Percentiles rank a stretch among this genome's conserved stretches.
Evolutionary conservation across 2,797 vertebrate genomes (phyloP).

Genomic region (Otolemur crassicaudatus): DNA sequence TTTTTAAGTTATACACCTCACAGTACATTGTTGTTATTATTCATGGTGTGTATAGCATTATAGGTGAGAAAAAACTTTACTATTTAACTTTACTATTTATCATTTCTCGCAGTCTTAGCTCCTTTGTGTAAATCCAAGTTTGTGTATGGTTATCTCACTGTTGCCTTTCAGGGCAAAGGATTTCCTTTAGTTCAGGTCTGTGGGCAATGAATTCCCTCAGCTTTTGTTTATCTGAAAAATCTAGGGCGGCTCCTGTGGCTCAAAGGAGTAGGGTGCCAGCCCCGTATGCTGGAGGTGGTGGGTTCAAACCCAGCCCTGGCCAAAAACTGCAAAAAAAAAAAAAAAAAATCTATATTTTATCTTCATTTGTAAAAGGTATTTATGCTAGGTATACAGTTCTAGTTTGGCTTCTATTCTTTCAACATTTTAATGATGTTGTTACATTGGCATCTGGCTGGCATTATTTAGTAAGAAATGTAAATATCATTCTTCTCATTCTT

Average conservation of each 20-base stretch:
- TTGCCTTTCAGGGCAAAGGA: background rate
- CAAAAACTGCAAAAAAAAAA: background rate
- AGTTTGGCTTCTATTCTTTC: background rate
- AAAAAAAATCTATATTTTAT: background rate
- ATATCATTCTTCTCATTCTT: background rate
- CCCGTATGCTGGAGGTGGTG: too few species aligned
- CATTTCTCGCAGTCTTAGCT: background rate
- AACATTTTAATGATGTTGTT: background rate
- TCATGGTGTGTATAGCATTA: background rate
- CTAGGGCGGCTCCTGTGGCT: too few species aligned
- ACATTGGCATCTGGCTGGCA: background rate
- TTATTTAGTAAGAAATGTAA: background rate
- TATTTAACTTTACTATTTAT: background rate
- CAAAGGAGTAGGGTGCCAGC: too few species aligned
- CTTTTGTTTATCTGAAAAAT: background rate
- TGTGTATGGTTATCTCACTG: background rate
- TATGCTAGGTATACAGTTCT: background rate
- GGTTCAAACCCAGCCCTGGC: too few species aligned
- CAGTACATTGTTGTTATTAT: background rate
- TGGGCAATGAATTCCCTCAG: background rate
- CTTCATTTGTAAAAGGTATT: background rate
- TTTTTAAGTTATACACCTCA: background rate
- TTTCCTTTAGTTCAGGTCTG: background rate
- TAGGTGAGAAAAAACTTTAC: background rate
- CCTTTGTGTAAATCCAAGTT: background rate